Base-by-base conservation (phyloP, 1,140 invertebrate species). In the Rhagoletis pomonella region DNA sequence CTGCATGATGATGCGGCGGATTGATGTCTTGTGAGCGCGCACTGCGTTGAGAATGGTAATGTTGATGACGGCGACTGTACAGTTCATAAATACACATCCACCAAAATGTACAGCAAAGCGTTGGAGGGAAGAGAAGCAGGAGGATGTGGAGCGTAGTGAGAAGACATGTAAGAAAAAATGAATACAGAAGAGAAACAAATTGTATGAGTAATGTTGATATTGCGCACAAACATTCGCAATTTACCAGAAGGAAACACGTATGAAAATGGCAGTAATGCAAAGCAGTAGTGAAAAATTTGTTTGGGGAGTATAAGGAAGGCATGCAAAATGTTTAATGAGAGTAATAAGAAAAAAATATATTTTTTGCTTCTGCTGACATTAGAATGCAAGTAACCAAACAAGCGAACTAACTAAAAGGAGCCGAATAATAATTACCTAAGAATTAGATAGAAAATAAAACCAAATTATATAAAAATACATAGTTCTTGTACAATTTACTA, bases 11-110 rank as follows among this genome's bases (percentile, higher is more conserved):
- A 88, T 88, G 90, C 89, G 90, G 92, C 55, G 88, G 86, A 59
- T 90, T 91, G 19, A 95, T 94, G 59, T 94, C 94, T 87, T 95
- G 95, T 47, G 95, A 95, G 86, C 95, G 94, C 77, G 96, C 95
- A 88, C 96, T 95, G 85, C 96, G 94, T 93, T 97, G 96, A 6
- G 96, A 97, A 93, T 97, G 96, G 92, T 96, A 96, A 90, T 96
- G 94, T 91, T 96, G 95, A 93, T 96, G 95, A 90, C 95, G 93
- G 88, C 96, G 95, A 94, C 96, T 95, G 94, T 73, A 62, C 84
- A 59, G 19, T 59, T 14, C 29, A 85, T 62, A 65, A 29, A 29
- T n/a, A 85, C 42, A 50, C 47, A 81, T 50, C 6, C 47, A 42
- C 19, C 19, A 86, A 55, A 86, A 86, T 86, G 19, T 86, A 86